Conservation (phyloP, 1,140 invertebrate species). For the Brachionus manjavacas region DNA sequence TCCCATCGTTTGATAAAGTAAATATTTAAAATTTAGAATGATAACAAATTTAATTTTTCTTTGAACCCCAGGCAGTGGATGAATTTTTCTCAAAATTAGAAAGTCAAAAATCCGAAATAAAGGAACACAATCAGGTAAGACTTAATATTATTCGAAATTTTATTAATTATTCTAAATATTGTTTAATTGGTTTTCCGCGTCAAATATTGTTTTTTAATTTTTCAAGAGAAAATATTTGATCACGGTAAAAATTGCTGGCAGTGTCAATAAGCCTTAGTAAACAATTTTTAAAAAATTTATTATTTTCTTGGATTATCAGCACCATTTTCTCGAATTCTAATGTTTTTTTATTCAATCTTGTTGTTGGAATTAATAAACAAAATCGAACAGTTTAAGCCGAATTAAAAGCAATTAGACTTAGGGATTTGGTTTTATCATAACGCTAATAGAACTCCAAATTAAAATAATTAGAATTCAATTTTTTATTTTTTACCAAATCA, state of each 20-base stretch:
- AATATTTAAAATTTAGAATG: constrained; percentile 25
- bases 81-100: constrained; percentile 93
- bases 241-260: neutral
- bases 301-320: neutral
- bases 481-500: neutral
- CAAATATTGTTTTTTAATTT: neutral
- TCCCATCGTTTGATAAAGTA: constrained; percentile 71
- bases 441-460: constrained; percentile 4
- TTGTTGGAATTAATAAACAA: neutral
- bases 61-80: constrained; percentile 69
- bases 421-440: neutral
- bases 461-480: constrained; percentile 23
- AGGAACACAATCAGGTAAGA: constrained; percentile 72
- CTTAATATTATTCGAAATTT: neutral
- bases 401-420: neutral
- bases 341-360: neutral
- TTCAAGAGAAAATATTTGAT: neutral
- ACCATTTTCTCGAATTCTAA: neutral
- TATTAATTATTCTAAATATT: neutral
- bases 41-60: neutral
- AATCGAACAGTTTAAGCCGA: neutral
- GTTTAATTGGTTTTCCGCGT: neutral
- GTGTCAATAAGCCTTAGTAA: neutral
- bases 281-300: neutral
- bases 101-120: constrained; percentile 88